Percentiles rank a stretch among this genome's conserved stretches.
Conservation (phyloP, 2,888 invertebrate genomes). For the Euspilapteryx auroguttella region DNA sequence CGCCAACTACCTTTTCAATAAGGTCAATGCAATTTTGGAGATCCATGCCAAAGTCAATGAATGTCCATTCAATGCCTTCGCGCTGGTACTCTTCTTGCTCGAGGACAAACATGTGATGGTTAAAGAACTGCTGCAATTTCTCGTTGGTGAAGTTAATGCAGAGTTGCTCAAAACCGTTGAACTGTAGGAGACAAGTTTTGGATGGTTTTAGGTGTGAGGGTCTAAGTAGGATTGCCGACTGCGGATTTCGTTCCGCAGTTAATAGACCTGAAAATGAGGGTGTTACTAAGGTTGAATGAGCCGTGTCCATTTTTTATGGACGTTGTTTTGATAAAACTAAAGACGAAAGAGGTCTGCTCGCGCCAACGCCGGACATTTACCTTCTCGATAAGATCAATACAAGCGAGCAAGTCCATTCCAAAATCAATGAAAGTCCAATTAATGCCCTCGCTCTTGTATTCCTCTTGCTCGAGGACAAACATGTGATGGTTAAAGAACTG, state of each 20-base stretch:
- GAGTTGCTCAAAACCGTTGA: conserved; percentile 96
- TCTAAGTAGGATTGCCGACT: conserved; percentile 20
- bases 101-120: conserved; percentile 97
- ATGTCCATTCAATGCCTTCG: conserved; percentile 94
- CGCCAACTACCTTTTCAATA: conserved; percentile 85
- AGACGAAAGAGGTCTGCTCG: conserved; percentile 26
- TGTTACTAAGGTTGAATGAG: neutral
- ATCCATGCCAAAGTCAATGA: conserved; percentile 98
- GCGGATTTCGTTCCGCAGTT: conserved; percentile 46
- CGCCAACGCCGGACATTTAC: conserved; percentile 65
- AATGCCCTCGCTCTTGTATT: conserved; percentile 93
- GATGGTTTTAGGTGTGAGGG: conserved; percentile 33
- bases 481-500: conserved; percentile 99
- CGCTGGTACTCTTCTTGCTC: conserved; percentile 96
- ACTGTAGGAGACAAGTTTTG: conserved; percentile 63
- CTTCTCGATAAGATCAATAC: conserved; percentile 95
- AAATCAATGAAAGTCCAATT: conserved; percentile 97
- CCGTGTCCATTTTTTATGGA: conserved; percentile 5
- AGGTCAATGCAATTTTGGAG: conserved; percentile 94
- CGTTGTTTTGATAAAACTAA: no score
- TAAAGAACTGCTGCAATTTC: conserved; percentile 97
- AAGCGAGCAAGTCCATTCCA: conserved; percentile 94
- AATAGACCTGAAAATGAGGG: conserved; percentile 18
- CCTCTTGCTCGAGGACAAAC: conserved; percentile 97
- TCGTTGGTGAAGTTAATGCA: conserved; percentile 99